Evolutionary conservation across 2,888 invertebrate genomes (phyloP).

Genomic region (Rhorus exstirpatorius): DNA sequence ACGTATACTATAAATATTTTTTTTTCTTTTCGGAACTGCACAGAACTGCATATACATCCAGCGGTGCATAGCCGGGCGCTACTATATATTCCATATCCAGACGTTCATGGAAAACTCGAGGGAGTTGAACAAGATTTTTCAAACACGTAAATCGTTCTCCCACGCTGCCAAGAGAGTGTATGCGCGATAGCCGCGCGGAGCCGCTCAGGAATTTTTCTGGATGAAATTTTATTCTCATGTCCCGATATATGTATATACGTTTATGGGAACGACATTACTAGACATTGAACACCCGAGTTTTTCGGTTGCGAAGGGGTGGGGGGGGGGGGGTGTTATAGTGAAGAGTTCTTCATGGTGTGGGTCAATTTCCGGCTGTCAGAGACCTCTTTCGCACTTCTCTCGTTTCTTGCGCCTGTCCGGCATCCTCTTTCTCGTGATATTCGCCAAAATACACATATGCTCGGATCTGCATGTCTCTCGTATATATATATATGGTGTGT

Average conservation of each 20-base stretch:
- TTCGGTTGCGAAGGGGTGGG: background rate
- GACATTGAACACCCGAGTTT: constrained; percentile 17
- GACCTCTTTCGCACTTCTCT: constrained; percentile 58
- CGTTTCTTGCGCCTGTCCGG: constrained; percentile 24
- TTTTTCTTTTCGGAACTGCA: background rate
- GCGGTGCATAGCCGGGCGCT: constrained; percentile 2
- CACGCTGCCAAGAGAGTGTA: constrained; percentile 28
- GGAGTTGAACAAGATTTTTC: constrained; percentile 60
- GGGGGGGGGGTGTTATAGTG: background rate
- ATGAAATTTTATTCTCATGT: constrained; percentile 63
- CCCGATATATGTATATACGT: background rate
- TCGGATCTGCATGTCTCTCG: background rate
- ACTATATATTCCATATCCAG: constrained; percentile 48
- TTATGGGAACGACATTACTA: background rate
- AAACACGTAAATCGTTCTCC: constrained; percentile 62
- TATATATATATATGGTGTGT: constrained; percentile 12
- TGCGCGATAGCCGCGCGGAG: constrained; percentile 30
- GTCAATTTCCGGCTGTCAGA: constrained; percentile 67
- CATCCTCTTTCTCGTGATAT: constrained; percentile 30
- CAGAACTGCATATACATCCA: constrained; percentile 8
- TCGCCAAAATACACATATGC: constrained; percentile 8
- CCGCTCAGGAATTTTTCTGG: constrained; percentile 29
- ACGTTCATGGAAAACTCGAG: constrained; percentile 37
- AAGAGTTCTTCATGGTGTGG: constrained; percentile 35
- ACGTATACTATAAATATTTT: background rate